These are phyloP conservation scores for Zosterops lateralis DNA, from an alignment of 2,113 vertebrate genomes.

Conservation along the genomic window DNA sequence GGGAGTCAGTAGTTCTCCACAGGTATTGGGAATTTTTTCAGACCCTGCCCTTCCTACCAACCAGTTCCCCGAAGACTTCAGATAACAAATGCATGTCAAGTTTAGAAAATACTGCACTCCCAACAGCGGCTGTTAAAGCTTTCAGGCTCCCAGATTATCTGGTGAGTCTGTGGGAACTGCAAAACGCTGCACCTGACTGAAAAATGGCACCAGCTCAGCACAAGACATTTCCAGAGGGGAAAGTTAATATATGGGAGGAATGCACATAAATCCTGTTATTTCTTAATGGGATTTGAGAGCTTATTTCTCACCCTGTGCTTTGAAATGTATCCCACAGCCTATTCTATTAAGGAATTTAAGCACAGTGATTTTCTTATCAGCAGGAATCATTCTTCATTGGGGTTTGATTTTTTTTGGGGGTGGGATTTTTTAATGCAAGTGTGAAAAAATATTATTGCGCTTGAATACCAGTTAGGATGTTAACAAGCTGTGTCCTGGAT, in stretches of 20 bases:
- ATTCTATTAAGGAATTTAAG: constrained; percentile 45
- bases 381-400: constrained; percentile 25
- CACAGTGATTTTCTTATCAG: constrained; percentile 50
- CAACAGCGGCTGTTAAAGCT: background rate
- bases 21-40: background rate
- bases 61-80: background rate
- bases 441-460: constrained; percentile 49
- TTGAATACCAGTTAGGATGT: constrained; percentile 38
- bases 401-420: background rate
- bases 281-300: constrained; percentile 70
- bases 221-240: constrained; percentile 59
- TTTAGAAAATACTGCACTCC: background rate
- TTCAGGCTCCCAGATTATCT: constrained; percentile 58
- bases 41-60: background rate
- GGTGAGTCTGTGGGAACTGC: constrained; percentile 47
- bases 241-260: constrained; percentile 68
- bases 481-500: constrained; percentile 53
- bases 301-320: constrained; percentile 49
- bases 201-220: constrained; percentile 39
- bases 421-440: constrained; percentile 38
- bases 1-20: background rate
- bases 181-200: constrained; percentile 22
- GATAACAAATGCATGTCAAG: background rate
- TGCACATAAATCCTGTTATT: constrained; percentile 72
- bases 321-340: constrained; percentile 57